Base-by-base conservation (phyloP, 2,797 vertebrate species). In the Aldrovandia affinis region DNA sequence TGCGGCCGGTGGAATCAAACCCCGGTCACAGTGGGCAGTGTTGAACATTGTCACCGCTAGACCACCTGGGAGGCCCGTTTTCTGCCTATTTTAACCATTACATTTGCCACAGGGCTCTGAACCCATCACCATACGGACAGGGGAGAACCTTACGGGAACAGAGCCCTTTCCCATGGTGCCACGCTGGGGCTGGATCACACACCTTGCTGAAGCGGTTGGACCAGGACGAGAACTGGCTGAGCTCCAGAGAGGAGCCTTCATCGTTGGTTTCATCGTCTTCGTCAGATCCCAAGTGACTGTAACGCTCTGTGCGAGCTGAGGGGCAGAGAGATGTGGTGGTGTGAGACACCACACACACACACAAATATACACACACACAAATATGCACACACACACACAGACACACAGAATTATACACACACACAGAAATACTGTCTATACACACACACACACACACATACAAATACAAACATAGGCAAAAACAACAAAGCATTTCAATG, bases 141-240 rank as follows among this genome's bases (percentile, higher is more conserved):
- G n/a, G n/a, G n/a, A n/a, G n/a, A n/a, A n/a, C n/a, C n/a, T n/a
- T n/a, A n/a, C n/a, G n/a, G n/a, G n/a, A n/a, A n/a, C n/a, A n/a
- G n/a, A n/a, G n/a, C n/a, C n/a, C n/a, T n/a, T n/a, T n/a, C n/a
- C n/a, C n/a, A n/a, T n/a, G n/a, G n/a, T n/a, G n/a, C n/a, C n/a
- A n/a, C n/a, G n/a, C n/a, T n/a, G n/a, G n/a, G n/a, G n/a, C n/a
- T n/a, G n/a, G n/a, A n/a, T n/a, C n/a, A 50, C 85, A 54, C 88
- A 99, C 98, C 96, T 99, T 99, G 94, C 98, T 99, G 92, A 99
- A 99, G 25, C 98, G 97, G 89, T 99, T 96, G 0, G 98, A 99
- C 92, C 98, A 99, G 68, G 98, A 99, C 0, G 97, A 94, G 93
- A 99, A 99, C 92, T 98, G 97, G 0, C 97, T 95, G 3, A 99